A percentile compares a stretch with the other conserved stretches of the same genome.
These are phyloP conservation scores for Cairina moschata DNA, from an alignment of 2,113 vertebrate genomes.

Conservation along the genomic window DNA sequence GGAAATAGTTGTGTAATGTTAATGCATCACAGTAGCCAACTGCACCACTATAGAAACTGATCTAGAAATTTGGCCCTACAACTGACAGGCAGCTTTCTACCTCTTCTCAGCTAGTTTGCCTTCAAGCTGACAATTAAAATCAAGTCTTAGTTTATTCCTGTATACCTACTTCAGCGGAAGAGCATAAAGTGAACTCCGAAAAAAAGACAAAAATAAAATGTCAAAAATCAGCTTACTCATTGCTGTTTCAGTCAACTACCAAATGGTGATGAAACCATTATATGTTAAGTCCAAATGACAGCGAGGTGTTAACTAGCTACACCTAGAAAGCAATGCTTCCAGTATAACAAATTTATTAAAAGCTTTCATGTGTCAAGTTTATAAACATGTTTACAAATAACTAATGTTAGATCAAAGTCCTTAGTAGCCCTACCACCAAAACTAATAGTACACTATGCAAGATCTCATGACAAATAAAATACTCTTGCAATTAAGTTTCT, in stretches of 20 bases:
- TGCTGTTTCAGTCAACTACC: neutral
- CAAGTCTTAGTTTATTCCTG: neutral
- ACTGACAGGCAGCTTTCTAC: neutral
- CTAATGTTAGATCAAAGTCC: neutral
- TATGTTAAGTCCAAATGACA: neutral
- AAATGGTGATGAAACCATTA: neutral
- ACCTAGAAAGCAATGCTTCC: neutral
- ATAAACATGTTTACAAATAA: neutral
- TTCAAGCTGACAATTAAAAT: neutral
- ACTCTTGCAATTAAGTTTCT: neutral
- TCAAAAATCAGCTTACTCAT: neutral
- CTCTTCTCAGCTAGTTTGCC: neutral
- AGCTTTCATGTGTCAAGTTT: neutral
- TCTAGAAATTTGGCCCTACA: neutral
- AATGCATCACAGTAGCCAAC: neutral
- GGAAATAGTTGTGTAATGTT: neutral
- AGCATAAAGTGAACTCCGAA: neutral
- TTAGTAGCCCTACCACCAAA: neutral
- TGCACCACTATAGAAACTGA: neutral
- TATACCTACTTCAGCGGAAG: neutral
- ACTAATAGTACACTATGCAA: neutral
- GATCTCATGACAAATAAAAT: neutral
- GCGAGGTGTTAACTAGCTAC: neutral
- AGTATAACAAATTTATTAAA: neutral
- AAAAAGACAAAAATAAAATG: neutral